Evolutionary conservation across 2,113 vertebrate genomes (phyloP).

Genomic region (Pogona vitticeps): DNA sequence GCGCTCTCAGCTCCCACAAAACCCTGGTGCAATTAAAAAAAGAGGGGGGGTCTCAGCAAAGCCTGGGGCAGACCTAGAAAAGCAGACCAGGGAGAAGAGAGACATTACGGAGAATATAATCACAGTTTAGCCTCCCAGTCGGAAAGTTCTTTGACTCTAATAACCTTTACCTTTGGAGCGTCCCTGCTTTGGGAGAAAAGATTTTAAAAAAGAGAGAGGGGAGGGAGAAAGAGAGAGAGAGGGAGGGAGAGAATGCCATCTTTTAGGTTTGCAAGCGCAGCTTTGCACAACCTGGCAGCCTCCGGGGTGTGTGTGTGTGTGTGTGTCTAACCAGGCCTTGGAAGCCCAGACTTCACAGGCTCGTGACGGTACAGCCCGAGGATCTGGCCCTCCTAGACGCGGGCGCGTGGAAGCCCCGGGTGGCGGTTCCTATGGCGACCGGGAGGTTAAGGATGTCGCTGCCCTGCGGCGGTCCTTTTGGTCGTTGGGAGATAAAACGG

Average conservation of each 20-base stretch:
- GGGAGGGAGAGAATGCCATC: neutral
- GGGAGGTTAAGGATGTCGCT: slow-evolving; percentile 54
- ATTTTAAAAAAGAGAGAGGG: slow-evolving; percentile 8
- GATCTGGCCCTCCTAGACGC: slow-evolving; percentile 52
- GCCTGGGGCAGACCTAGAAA: no score
- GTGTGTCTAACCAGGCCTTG: neutral
- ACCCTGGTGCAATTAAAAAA: neutral
- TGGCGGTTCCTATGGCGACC: slow-evolving; percentile 71
- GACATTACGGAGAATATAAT: neutral
- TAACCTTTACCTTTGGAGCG: slow-evolving; percentile 68
- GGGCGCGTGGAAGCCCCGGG: slow-evolving; percentile 37
- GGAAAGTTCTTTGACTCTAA: slow-evolving; percentile 59
- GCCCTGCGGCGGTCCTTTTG: slow-evolving; percentile 70
- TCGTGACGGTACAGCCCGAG: slow-evolving; percentile 55
- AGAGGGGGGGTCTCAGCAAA: neutral
- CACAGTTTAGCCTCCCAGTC: slow-evolving; percentile 46
- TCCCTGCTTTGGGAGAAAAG: slow-evolving; percentile 14
- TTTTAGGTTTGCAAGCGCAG: slow-evolving; percentile 46
- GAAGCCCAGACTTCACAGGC: slow-evolving; percentile 54
- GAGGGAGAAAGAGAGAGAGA: neutral
- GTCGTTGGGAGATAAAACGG: slow-evolving; percentile 62
- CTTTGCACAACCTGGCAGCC: neutral
- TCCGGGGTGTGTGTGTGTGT: no score
- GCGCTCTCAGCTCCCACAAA: neutral
- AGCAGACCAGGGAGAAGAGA: no score